Percentiles rank a stretch among this genome's conserved stretches.
Conservation (phyloP, 2,797 vertebrate genomes). For the Syngnathus acus region DNA sequence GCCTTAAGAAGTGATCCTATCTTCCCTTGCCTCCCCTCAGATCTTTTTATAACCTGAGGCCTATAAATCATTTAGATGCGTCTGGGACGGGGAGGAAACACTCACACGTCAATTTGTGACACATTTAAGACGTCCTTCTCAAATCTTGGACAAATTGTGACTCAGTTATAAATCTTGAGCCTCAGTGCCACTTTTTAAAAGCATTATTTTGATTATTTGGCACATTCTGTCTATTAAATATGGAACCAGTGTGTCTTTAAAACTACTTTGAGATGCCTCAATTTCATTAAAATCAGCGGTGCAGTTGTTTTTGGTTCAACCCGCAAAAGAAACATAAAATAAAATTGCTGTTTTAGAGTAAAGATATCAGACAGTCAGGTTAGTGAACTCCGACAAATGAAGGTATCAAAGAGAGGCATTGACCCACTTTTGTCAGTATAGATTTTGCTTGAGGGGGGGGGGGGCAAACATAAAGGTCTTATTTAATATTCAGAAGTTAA, state of each 20-base stretch:
- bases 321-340: too few species aligned
- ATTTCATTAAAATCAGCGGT: background rate
- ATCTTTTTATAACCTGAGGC: slow-evolving; percentile 59
- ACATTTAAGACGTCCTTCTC: slow-evolving; percentile 16
- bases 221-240: background rate
- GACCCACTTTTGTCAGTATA: slow-evolving; percentile 59
- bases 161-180: slow-evolving; percentile 10
- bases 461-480: background rate
- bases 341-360: background rate
- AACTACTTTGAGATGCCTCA: background rate
- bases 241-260: background rate
- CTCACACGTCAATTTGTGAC: slow-evolving; percentile 32
- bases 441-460: slow-evolving; percentile 2
- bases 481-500: slow-evolving; percentile 57
- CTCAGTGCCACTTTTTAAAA: background rate
- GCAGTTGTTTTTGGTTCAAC: background rate
- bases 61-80: slow-evolving; percentile 62
- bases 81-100: slow-evolving; percentile 35
- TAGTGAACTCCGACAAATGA: slow-evolving; percentile 16
- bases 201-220: background rate
- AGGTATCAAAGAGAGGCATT: slow-evolving; percentile 43
- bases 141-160: slow-evolving; percentile 1
- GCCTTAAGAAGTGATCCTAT: slow-evolving; percentile 39
- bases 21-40: slow-evolving; percentile 31
- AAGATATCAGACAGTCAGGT: slow-evolving; percentile 27